A percentile compares a stretch with the other conserved stretches of the same genome.
Evolutionary conservation across 2,797 vertebrate species (phyloP).

Genomic region (Vespertilio murinus): DNA sequence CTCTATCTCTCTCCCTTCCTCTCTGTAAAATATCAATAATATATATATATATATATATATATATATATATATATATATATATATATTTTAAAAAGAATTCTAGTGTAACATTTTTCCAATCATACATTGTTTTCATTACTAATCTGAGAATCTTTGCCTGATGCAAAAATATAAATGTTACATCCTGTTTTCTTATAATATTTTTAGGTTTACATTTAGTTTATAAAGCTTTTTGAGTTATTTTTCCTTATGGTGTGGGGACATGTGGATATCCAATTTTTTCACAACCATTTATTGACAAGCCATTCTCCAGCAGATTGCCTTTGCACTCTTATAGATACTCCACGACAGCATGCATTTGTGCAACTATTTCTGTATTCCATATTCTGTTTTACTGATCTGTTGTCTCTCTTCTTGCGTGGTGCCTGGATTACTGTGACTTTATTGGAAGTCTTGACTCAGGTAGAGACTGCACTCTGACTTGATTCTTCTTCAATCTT

Average conservation of each 20-base stretch:
- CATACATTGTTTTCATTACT: neutral
- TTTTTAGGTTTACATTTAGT: neutral
- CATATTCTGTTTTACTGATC: neutral
- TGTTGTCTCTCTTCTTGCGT: neutral
- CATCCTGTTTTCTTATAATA: neutral
- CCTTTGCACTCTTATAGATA: neutral
- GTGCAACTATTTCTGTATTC: neutral
- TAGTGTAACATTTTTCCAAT: neutral
- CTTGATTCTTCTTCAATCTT: neutral
- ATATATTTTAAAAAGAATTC: too few relatives aligned
- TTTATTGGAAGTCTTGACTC: neutral
- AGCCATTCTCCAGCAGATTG: neutral
- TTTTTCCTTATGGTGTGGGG: neutral
- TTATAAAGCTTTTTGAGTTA: neutral
- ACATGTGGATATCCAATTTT: neutral
- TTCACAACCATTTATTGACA: neutral
- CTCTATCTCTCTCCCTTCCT: too few relatives aligned
- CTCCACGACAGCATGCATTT: neutral
- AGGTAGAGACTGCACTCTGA: neutral
- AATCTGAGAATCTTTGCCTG: neutral
- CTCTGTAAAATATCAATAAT: too few relatives aligned
- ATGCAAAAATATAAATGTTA: neutral
- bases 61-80: too few relatives aligned
- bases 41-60: too few relatives aligned
- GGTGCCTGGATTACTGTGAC: neutral